Base-by-base conservation (phyloP, 1,140 invertebrate species). In the Mactra quadrangularis region DNA sequence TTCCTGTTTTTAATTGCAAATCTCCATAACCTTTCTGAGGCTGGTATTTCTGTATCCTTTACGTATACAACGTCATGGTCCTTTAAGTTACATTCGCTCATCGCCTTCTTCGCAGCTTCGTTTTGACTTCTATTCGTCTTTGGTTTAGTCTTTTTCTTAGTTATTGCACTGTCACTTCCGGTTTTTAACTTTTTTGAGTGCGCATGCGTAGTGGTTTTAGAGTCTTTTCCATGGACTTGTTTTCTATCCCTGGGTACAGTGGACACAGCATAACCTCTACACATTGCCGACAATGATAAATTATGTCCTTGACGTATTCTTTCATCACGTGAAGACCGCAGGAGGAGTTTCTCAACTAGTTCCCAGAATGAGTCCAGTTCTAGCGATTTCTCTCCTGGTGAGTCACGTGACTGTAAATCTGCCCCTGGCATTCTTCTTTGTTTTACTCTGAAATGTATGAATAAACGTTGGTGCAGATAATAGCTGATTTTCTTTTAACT, bases 361-460 rank as follows among this genome's bases (percentile, higher is more conserved):
- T 71, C 77, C 77, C 77, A 81, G 77, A 81, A 81, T 9, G 52
- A 9, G 15, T 78, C 76, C 22, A 50, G 76, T 52, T 66, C 76
- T 6, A 55, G 15, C 15, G 38, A 41, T 15, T 41, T 6, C 38
- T 15, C 15, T 6, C 15, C 38, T 41, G 38, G 38, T 7, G 6
- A 7, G 6, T 7, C 6, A 41, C 38, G 15, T 41, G 38, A 41
- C 38, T 41, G 38, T 6, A 7, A 6, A 41, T 6, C 6, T 15
- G 38, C 15, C 38, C 38, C 38, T 6, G 38, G 15, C 38, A 41
- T 41, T 41, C 38, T 41, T 6, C 15, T 41, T 41, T 6, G 15
- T 41, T 41, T 41, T 41, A 41, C 15, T 41, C 38, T 41, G 38
- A 41, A 41, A 41, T 41, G 15, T 41, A 41, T n/a, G n/a, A n/a